These are phyloP conservation scores for Sciaenops ocellatus DNA, from an alignment of 2,797 vertebrate species.

Conservation along the genomic window DNA sequence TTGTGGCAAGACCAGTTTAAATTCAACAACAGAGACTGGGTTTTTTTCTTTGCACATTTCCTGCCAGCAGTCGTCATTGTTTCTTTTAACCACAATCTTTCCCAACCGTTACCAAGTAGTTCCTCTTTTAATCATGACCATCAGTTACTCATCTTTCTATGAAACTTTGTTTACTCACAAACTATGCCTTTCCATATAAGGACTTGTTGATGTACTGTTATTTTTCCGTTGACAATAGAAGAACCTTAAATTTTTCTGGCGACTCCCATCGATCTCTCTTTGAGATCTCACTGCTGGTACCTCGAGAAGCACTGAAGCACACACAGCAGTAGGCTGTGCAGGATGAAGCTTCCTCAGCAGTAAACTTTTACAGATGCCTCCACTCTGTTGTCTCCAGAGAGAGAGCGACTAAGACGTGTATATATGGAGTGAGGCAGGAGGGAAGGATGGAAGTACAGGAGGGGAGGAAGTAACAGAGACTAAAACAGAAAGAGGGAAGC, in stretches of 20 bases:
- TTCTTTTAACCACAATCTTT: constrained; percentile 5
- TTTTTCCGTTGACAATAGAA: constrained; percentile 13
- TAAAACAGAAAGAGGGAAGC: constrained; percentile 63
- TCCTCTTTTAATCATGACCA: constrained; percentile 7
- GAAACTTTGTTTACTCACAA: not conserved
- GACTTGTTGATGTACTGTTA: constrained; percentile 15
- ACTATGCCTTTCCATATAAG: not conserved
- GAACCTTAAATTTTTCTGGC: constrained; percentile 16
- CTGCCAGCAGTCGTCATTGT: not conserved
- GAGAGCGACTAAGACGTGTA: constrained; percentile 45
- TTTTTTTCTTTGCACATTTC: constrained; percentile 2
- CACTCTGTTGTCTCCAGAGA: constrained; percentile 57
- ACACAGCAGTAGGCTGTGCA: constrained; percentile 37
- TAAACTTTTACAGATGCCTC: constrained; percentile 71
- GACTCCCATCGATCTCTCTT: constrained; percentile 13
- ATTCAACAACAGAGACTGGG: not conserved
- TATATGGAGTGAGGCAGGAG: constrained; percentile 21
- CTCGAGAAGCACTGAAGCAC: constrained; percentile 8
- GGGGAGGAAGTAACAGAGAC: constrained; percentile 61
- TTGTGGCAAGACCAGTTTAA: not conserved
- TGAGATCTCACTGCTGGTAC: constrained; percentile 25
- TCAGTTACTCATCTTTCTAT: not conserved
- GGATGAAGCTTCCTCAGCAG: constrained; percentile 67
- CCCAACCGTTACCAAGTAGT: not conserved
- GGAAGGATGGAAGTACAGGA: constrained; percentile 52